Base-by-base conservation (phyloP, 1,140 invertebrate genomes). In the Trachymyrmex cornetzi region DNA sequence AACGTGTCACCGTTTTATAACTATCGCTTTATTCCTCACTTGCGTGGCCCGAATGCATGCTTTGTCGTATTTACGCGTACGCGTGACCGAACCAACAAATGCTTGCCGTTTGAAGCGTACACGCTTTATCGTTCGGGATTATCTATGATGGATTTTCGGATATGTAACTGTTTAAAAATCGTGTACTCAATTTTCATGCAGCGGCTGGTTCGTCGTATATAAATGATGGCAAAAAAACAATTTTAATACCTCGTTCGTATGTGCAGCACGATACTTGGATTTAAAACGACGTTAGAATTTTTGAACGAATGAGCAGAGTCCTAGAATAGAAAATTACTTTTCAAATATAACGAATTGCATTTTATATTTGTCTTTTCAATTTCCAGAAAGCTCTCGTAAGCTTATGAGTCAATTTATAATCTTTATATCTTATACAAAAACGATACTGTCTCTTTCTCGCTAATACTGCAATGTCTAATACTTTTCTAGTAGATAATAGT, bases 11-110 rank as follows among this genome's bases (percentile, higher is more conserved):
- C 75, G n/a, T 34, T 86, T 79, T 86, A 67, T 59, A 64, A 24
- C 64, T 63, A 16, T 53, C 53, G n/a, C 38, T 86, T 86, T 71
- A 63, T 82, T 34, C 22, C 53, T 79, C 34, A 74, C 34, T 86
- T 55, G 67, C 69, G 44, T 87, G 69, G 77, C 59, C 19, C 38
- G 44, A 69, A 34, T 34, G 27, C 80, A 22, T 11, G 19, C 6
- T 50, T 50, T 22, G 24, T 12, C 27, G 24, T 22, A 48, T 19
- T 67, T 71, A 30, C 24, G 53, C 53, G 14, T 38, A 61, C 55
- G 48, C 55, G 69, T 82, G 64, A 81, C 64, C 14, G 27, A n/a
- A 67, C 53, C 63, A 38, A 6, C 38, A 69, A 81, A 48, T 69
- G 64, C 27, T 53, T 34, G 30, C 27, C 44, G 24, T 80, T 82